These are phyloP conservation scores for Hydrocynus forskahlii DNA, from an alignment of 2,797 vertebrate species.

Conservation along the genomic window DNA sequence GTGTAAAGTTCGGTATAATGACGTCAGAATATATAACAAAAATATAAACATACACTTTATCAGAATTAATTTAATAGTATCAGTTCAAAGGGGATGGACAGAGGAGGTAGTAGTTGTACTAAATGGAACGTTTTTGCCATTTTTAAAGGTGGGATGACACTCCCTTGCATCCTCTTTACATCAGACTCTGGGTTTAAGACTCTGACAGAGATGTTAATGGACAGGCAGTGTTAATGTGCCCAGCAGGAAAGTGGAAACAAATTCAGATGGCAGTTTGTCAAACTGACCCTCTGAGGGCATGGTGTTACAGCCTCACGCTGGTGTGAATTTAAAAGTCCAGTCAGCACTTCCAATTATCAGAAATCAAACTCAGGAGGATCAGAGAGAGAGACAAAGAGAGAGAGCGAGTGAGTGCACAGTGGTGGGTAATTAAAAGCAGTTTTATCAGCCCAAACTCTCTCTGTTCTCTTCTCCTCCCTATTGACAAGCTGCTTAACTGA, in stretches of 20 bases:
- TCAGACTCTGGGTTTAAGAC: constrained; percentile 70
- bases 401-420: constrained; percentile 82
- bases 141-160: neutral
- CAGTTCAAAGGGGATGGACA: neutral
- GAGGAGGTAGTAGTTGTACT: neutral
- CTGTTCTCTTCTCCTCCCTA: constrained; percentile 76
- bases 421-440: constrained; percentile 95
- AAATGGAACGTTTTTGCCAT: neutral
- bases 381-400: constrained; percentile 56
- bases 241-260: constrained; percentile 80
- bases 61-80: neutral
- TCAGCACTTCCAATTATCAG: constrained; percentile 95
- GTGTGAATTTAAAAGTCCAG: constrained; percentile 80
- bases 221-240: constrained; percentile 85
- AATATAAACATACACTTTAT: neutral
- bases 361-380: constrained; percentile 89
- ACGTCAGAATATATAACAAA: neutral
- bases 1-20: too few relatives aligned
- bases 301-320: constrained; percentile 75
- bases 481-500: constrained; percentile 82
- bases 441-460: constrained; percentile 83
- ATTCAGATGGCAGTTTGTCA: constrained; percentile 96
- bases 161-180: neutral
- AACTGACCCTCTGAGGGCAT: constrained; percentile 84
- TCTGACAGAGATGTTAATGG: constrained; percentile 77